Conservation (phyloP, 2,113 vertebrate species). For the Meleagris gallopavo region DNA sequence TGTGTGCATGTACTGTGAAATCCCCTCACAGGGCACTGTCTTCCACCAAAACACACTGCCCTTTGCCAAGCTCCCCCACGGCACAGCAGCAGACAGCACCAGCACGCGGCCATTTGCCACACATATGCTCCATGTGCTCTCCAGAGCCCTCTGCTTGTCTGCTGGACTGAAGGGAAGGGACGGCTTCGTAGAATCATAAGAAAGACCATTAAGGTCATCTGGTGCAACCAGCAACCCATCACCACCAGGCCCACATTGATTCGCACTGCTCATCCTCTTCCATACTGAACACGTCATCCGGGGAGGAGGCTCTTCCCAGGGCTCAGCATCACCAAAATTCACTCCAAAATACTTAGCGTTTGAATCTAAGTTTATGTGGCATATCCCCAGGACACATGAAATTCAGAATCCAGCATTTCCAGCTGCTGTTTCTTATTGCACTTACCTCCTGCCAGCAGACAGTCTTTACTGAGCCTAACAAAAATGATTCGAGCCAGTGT, state of each 20-base stretch:
- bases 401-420: neutral
- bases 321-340: neutral
- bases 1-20: neutral
- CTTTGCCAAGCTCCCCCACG: neutral
- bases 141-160: neutral
- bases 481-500: neutral
- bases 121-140: neutral
- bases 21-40: neutral
- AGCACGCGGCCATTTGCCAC: neutral
- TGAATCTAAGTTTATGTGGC: neutral
- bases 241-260: neutral
- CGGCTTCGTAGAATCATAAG: too few relatives aligned
- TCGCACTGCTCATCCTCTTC: neutral
- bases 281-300: neutral
- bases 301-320: neutral
- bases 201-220: too few relatives aligned
- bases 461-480: neutral
- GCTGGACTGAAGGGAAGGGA: neutral
- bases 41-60: neutral
- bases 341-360: neutral
- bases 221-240: too few relatives aligned
- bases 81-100: neutral
- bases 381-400: neutral
- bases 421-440: too few relatives aligned
- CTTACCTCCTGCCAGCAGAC: conserved; percentile 5